Conservation (phyloP, 1,140 invertebrate genomes). For the Drepana arcuata region DNA sequence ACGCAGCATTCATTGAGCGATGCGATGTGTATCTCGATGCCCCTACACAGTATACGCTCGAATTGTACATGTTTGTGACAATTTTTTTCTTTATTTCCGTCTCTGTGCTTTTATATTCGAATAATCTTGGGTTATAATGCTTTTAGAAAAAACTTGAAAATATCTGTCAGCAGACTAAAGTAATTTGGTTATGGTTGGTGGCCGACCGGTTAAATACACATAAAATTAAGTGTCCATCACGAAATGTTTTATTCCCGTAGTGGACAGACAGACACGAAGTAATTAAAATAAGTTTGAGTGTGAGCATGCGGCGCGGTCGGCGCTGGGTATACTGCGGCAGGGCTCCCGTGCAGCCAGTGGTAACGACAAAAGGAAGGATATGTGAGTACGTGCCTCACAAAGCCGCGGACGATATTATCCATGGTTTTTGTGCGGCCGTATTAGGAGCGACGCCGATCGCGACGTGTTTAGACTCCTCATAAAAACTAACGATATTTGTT, state of each 20-base stretch:
- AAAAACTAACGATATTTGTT: conserved; percentile 13
- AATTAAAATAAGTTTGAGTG: background rate
- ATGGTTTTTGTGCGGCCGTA: conserved; percentile 25
- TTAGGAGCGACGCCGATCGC: conserved; percentile 27
- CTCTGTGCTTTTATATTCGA: too few relatives aligned
- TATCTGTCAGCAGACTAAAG: background rate
- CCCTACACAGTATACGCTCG: conserved; percentile 1
- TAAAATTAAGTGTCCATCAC: background rate
- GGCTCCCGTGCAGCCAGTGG: conserved; percentile 4
- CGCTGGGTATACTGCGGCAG: background rate
- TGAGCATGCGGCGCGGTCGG: background rate
- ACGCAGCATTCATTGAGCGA: conserved; percentile 8
- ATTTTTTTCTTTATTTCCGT: too few relatives aligned
- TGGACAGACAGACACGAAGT: background rate
- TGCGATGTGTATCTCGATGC: conserved; percentile 9
- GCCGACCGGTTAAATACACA: background rate
- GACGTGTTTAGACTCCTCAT: conserved; percentile 18
- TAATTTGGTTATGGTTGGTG: background rate
- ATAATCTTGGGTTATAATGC: too few relatives aligned
- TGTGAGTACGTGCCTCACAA: conserved; percentile 52
- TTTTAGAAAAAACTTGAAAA: too few relatives aligned
- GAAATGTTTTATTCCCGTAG: background rate
- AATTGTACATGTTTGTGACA: conserved; percentile 9
- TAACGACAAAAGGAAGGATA: conserved; percentile 42
- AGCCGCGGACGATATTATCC: conserved; percentile 40